Evolutionary conservation across 2,888 invertebrate genomes (phyloP).

Genomic region (Phrixothrix hirtus): DNA sequence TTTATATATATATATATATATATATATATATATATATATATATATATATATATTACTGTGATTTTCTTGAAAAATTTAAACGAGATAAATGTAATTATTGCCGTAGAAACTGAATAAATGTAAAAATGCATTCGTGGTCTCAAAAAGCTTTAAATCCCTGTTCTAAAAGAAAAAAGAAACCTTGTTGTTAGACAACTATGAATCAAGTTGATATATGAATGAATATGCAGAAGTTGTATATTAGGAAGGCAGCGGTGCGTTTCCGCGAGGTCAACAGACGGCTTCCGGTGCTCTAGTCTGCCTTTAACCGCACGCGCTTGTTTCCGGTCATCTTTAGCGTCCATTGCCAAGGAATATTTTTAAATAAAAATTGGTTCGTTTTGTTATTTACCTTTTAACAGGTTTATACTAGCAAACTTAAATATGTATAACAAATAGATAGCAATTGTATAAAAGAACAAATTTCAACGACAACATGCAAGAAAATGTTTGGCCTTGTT

Average conservation of each 20-base stretch:
- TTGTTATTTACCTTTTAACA: neutral
- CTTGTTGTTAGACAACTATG: conserved; percentile 31
- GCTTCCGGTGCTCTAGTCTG: conserved; percentile 46
- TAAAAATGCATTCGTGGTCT: neutral
- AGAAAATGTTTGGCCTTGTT: conserved; percentile 24
- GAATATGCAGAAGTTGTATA: conserved; percentile 42
- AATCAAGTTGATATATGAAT: conserved; percentile 43
- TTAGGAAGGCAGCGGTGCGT: conserved; percentile 44
- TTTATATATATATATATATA: too few relatives aligned
- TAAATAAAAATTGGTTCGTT: too few relatives aligned
- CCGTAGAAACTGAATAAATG: neutral
- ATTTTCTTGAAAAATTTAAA: too few relatives aligned
- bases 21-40: too few relatives aligned
- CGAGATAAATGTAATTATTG: too few relatives aligned
- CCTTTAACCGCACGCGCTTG: conserved; percentile 40
- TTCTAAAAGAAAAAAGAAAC: conserved; percentile 12
- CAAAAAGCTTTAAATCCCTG: neutral
- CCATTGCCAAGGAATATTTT: neutral
- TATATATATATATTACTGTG: too few relatives aligned
- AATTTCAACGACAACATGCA: too few relatives aligned
- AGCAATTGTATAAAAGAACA: conserved; percentile 10
- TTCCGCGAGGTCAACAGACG: conserved; percentile 49
- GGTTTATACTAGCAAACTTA: neutral
- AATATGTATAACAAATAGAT: conserved; percentile 1
- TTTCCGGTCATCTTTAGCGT: conserved; percentile 42